Base-by-base conservation (phyloP, 2,888 invertebrate species). In the Xanthia icteritia region DNA sequence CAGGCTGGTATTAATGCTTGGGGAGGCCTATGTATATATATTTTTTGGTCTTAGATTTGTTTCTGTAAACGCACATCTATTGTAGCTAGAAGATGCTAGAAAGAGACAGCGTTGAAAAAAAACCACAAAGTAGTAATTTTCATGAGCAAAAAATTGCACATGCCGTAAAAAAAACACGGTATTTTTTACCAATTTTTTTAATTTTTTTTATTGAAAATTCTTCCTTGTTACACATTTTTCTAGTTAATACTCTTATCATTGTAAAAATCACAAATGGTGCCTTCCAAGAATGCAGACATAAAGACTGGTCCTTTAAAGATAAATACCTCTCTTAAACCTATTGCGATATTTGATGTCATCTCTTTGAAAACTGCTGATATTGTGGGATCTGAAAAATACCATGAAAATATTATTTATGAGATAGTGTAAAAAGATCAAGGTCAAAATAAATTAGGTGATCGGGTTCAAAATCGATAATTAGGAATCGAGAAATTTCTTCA, bases 211-310 rank as follows among this genome's bases (percentile, higher is more conserved):
- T 23, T 48, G 2, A 5, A 31, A 67, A 17, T 42, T 15, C 2
- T 9, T 11, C 23, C 20, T 13, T 13, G 6, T n/a, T 36, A 23
- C 15, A 0, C 23, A 13, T 2, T 15, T 20, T 27, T 2, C 5
- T 78, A 27, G 4, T 48, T 0, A 23, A 36, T 20, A 23, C 11
- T n/a, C 13, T 67, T 27, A 1, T 36, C 15, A 5, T 56, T 54
- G 5, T 51, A 58, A 64, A 81, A 81, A 63, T 77, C 83, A 54
- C 81, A 81, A 15, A 82, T 82, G 4, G 45, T 23, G 27, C 61
- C 77, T 77, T 69, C 48, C 11, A 81, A 61, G 36, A 81, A 82
- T 3, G 54, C 72, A 1, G 31, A 31, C 77, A 81, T 70, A 51
- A 82, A 51, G 6, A n/a, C 56, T n/a, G 81, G 81, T 4, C 77